phyloP scores from a whole-genome alignment of 2,113 vertebrate genomes.

The Eurystomus gularis region DNA sequence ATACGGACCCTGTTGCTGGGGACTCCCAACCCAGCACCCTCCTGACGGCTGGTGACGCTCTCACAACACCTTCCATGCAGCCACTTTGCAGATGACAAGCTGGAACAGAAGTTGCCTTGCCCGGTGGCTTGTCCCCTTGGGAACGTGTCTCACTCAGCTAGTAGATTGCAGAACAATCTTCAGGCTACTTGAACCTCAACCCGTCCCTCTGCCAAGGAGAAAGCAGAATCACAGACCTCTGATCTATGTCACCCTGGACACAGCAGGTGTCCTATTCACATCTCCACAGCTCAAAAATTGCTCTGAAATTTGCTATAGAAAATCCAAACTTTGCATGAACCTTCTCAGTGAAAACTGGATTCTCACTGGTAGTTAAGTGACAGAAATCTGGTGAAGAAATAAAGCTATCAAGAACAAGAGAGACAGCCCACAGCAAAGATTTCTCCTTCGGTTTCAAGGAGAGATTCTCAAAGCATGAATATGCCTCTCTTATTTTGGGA shows the following conservation, averaged over 20 bases:
- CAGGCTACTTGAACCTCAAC: not conserved
- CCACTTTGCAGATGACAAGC: fast-evolving
- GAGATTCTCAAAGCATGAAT: not conserved
- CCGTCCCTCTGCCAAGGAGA: not conserved
- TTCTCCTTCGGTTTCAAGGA: not conserved
- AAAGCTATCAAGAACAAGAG: not conserved
- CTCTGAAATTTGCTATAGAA: not conserved
- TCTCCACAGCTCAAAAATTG: not conserved
- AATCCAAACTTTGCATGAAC: not conserved
- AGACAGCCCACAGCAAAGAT: not conserved
- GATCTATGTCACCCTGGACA: fast-evolving
- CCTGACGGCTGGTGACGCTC: not conserved
- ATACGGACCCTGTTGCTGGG: not conserved
- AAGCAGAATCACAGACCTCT: not conserved
- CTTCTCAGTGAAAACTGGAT: not conserved
- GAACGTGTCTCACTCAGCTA: fast-evolving
- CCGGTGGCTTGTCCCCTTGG: fast-evolving
- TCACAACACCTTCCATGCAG: not conserved
- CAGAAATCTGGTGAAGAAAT: not conserved
- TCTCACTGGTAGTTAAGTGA: not conserved
- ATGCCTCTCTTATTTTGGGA: not conserved
- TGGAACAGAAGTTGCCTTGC: not conserved
- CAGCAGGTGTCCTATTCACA: not conserved
- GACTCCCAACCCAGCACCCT: not conserved
- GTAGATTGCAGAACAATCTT: not conserved